phyloP scores from a whole-genome alignment of 2,113 vertebrate genomes.

The Urocolius indicus region DNA sequence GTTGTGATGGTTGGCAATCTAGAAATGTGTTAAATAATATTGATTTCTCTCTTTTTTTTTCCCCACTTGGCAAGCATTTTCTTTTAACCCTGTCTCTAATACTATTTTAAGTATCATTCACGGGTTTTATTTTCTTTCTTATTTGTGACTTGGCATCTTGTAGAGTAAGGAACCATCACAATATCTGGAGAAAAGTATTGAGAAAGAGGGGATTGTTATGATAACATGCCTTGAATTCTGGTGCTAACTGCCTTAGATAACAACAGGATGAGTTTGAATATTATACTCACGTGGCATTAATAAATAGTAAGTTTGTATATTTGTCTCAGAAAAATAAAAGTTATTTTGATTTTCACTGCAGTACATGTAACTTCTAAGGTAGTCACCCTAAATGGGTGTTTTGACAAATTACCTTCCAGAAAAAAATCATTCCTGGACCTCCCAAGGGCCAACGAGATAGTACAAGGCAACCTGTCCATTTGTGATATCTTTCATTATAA shows the following conservation, averaged over 20 bases:
- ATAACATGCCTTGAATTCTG: background rate
- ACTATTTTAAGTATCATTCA: conserved; percentile 53
- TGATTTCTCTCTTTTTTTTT: conserved; percentile 15
- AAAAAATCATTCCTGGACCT: background rate
- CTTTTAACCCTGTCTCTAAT: conserved; percentile 27
- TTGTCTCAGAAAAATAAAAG: background rate
- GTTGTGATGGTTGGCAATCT: conserved; percentile 55
- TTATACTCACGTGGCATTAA: background rate
- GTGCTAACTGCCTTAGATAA: background rate
- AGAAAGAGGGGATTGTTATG: background rate
- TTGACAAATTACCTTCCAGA: background rate
- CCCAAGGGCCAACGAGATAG: background rate
- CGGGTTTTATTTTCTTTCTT: conserved; percentile 47
- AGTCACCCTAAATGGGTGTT: background rate
- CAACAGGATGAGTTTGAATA: background rate
- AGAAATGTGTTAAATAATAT: conserved; percentile 68
- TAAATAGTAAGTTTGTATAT: background rate
- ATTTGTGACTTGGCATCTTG: background rate
- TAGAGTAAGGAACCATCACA: background rate
- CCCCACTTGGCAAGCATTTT: conserved; percentile 32
- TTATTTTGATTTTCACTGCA: background rate
- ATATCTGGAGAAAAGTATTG: background rate
- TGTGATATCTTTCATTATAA: background rate
- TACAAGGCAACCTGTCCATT: background rate
- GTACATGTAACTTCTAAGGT: background rate